Evolutionary conservation across 2,888 invertebrate species (phyloP), one percentile per base, ranked within the genome.

Genomic region (Unio delphinus): DNA sequence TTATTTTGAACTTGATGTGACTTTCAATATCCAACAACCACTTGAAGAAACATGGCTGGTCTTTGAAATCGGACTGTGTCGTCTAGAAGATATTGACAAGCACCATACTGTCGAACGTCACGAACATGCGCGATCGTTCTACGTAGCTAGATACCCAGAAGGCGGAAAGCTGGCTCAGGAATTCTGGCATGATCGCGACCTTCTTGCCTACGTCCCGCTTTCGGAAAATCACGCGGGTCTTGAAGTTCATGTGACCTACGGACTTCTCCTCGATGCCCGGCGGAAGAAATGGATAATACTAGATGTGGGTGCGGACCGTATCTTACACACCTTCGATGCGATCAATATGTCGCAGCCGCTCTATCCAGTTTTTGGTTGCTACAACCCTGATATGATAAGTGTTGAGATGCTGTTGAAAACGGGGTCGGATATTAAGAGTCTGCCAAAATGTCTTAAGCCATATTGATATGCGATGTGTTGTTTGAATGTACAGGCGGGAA

Each of bases 1-100:
- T 55, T 81, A 81, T 57, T 81, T 73, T 61, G 81, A 81, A 55
- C 74, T 81, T 15, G 79, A 76, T 58, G 78, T 81, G 15, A 71
- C 78, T 5, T 81, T 80, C 55, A 80, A 77, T 15, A 81, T 81
- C 28, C 76, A 79, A 56, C 78, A 79, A 55, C 81, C 81, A 8
- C 67, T 81, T 4, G 81, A 81, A 62, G 78, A 81, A 69, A 81
- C 81, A 1, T 81, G 81, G 81, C 76, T 81, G 1, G 78, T 81
- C 28, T 81, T 78, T 67, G 81, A 81, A 62, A 74, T 81, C 6
- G 81, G 81, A 6, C 55, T 81, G 1, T 80, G 81, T 64, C 75
- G 81, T 1, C 71, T 75, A 30, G 80, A 80, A 61, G 80, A 80
- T 63, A 74, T 81, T 15, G 81, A 81, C 61, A 75, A 78, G 67